phyloP scores from a whole-genome alignment of 2,888 invertebrate species.

The Acholoe squamosa region DNA sequence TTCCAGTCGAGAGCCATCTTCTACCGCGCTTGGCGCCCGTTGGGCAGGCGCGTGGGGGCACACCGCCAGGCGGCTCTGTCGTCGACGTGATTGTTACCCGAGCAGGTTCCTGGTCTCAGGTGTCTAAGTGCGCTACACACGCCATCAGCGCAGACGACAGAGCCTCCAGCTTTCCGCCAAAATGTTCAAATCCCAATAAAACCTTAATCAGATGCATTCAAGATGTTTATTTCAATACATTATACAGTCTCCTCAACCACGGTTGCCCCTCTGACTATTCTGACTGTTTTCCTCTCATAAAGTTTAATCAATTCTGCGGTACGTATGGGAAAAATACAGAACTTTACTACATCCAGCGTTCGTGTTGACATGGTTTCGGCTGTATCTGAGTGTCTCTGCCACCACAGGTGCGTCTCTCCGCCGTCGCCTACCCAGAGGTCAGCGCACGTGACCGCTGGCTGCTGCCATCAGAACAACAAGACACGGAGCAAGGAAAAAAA shows the following conservation, averaged over 20 bases:
- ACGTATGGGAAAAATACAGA: too few species aligned
- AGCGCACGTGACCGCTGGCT: constrained; percentile 35
- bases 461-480: constrained; percentile 38
- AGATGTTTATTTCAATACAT: too few species aligned
- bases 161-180: neutral
- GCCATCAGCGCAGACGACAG: constrained; percentile 28
- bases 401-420: constrained; percentile 22
- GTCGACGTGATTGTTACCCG: constrained; percentile 37
- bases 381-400: neutral
- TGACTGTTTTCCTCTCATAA: too few species aligned
- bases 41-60: neutral
- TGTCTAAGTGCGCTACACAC: constrained; percentile 37
- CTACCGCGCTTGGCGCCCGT: neutral
- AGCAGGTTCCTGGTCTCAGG: constrained; percentile 24
- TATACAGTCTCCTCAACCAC: too few species aligned
- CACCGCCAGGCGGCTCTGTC: constrained; percentile 24
- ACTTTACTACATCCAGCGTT: neutral
- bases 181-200: neutral
- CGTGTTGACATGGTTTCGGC: constrained; percentile 8
- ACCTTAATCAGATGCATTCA: too few species aligned
- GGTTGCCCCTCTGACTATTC: too few species aligned
- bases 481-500: neutral
- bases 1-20: neutral
- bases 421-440: neutral
- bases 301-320: too few species aligned